Conservation (phyloP, 2,113 vertebrate genomes). For the Eubucco bourcierii region DNA sequence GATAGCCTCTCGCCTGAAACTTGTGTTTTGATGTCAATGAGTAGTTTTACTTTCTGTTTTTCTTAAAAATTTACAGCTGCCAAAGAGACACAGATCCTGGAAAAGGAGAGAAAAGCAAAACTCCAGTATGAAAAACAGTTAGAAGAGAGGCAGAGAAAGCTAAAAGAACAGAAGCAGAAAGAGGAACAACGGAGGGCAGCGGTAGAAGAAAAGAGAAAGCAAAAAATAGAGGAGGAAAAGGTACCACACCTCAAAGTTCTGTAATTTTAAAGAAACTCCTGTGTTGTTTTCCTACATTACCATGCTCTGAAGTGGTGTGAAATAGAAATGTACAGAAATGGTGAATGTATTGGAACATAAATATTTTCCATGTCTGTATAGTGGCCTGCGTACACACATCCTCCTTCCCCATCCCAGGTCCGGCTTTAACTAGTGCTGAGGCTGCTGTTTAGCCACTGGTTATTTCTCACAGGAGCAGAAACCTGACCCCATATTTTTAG, state of each 20-base stretch:
- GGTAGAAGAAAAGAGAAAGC: conserved; percentile 91
- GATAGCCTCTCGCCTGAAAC: background rate
- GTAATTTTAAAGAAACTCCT: background rate
- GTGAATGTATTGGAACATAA: background rate
- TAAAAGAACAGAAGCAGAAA: conserved; percentile 88
- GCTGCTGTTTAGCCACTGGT: background rate
- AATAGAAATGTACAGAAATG: background rate
- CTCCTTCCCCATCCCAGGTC: background rate
- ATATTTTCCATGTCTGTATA: background rate
- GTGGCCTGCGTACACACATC: accelerated
- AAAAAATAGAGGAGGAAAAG: conserved; percentile 90
- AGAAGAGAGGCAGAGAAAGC: conserved; percentile 88
- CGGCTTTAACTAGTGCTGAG: background rate
- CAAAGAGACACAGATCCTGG: conserved; percentile 87
- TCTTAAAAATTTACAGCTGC: conserved; percentile 74
- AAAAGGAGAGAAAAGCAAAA: conserved; percentile 90
- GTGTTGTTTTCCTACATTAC: background rate
- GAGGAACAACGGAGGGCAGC: conserved; percentile 89
- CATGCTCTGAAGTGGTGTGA: background rate
- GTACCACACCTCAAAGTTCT: conserved; percentile 52
- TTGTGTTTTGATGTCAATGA: background rate
- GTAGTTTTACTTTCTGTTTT: conserved; percentile 27
- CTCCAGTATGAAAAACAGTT: conserved; percentile 89
- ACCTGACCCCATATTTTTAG: background rate
- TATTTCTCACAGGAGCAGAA: background rate